Conservation (phyloP, 2,797 vertebrate species). For the Alfaro cultratus region DNA sequence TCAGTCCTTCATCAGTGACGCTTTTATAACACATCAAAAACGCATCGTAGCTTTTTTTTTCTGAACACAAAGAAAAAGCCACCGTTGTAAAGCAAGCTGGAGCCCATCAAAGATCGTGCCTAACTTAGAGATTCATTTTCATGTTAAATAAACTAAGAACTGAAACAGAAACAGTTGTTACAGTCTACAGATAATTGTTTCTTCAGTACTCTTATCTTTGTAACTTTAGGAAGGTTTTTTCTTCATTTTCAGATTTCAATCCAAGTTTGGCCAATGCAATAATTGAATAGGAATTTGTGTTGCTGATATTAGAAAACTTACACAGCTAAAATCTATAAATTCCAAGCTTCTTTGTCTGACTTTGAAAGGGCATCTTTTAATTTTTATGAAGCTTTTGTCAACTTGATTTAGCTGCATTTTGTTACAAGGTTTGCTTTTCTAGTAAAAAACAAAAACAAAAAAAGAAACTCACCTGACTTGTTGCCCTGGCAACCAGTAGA, state of each 20-base stretch:
- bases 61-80: conserved; percentile 57
- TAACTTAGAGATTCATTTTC: not conserved
- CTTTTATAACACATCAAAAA: conserved; percentile 70
- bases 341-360: not conserved
- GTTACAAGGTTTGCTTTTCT: not conserved
- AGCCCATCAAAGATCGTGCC: not conserved
- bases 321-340: not conserved
- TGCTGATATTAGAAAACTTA: not conserved
- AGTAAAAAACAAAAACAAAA: not conserved
- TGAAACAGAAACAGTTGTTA: not conserved
- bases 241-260: not conserved
- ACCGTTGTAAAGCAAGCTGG: not conserved
- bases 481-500: conserved; percentile 13
- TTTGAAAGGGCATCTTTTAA: not conserved
- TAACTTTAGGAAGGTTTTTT: not conserved
- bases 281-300: not conserved
- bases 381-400: not conserved
- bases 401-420: not conserved
- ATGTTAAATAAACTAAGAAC: not conserved
- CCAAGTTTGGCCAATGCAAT: not conserved
- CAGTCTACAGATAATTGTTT: not conserved
- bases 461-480: conserved; percentile 51
- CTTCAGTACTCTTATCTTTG: not conserved
- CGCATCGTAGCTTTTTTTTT: conserved; percentile 72
- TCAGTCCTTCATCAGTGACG: conserved; percentile 36